Evolutionary conservation across 2,888 invertebrate genomes (phyloP).

Genomic region (Agrochola circellaris): DNA sequence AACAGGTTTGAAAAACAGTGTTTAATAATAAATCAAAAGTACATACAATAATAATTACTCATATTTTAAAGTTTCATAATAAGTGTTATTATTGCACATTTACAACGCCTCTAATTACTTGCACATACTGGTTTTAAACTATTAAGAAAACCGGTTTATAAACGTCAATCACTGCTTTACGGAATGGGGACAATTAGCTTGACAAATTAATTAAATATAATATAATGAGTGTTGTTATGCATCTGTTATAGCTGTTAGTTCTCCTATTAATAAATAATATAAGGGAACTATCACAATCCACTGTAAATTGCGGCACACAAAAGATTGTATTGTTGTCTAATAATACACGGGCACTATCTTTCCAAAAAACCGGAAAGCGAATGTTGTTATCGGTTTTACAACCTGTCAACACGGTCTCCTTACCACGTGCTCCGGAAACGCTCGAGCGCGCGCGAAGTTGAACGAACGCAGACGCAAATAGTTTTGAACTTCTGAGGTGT

Average conservation of each 20-base stretch:
- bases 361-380: conserved; percentile 48
- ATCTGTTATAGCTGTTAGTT: no score
- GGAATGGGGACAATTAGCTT: not conserved
- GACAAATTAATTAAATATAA: not conserved
- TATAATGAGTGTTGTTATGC: no score
- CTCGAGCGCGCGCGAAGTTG: conserved; percentile 77
- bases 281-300: not conserved
- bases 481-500: conserved; percentile 79
- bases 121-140: not conserved
- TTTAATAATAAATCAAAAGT: not conserved
- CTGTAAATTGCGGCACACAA: conserved; percentile 9
- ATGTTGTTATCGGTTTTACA: conserved; percentile 67
- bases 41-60: not conserved
- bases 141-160: not conserved
- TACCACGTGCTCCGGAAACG: conserved; percentile 85
- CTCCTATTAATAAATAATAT: no score
- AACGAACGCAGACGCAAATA: conserved; percentile 85
- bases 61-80: not conserved
- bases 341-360: conserved; percentile 22
- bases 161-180: not conserved
- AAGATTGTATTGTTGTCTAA: conserved; percentile 35
- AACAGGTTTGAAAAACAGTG: not conserved
- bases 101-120: not conserved
- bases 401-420: conserved; percentile 75
- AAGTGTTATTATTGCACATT: not conserved